phyloP scores from a whole-genome alignment of 2,113 vertebrate genomes.

The Speoplatyrhinus poulsoni region DNA sequence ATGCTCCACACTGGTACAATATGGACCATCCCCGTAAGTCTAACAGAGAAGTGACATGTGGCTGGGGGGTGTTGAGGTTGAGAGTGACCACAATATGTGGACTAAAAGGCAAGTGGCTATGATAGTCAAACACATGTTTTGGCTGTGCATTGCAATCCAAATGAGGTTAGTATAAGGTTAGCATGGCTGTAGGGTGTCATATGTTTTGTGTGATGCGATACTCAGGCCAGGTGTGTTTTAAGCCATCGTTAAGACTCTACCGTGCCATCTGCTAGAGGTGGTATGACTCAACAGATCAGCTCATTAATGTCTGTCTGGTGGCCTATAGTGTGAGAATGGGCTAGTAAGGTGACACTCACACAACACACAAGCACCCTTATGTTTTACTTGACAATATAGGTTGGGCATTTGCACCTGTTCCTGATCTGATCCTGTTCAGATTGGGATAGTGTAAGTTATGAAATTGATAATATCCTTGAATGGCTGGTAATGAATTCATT shows the following conservation, averaged over 20 bases:
- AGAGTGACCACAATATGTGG: constrained; percentile 15
- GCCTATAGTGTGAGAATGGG: constrained; percentile 50
- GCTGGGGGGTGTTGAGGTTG: constrained; percentile 8
- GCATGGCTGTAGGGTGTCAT: not conserved
- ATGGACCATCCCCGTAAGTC: constrained; percentile 7
- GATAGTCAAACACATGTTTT: not conserved
- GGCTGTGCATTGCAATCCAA: not conserved
- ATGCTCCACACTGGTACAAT: not conserved
- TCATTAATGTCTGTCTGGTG: constrained; percentile 31
- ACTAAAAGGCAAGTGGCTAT: not conserved
- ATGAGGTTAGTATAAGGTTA: no score
- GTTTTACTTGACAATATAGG: not conserved
- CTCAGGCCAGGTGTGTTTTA: constrained; percentile 32
- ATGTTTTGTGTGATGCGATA: constrained; percentile 14
- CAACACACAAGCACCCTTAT: constrained; percentile 14
- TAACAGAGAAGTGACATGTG: constrained; percentile 12
- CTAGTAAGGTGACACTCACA: not conserved
- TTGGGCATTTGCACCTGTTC: not conserved
- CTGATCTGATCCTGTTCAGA: no score
- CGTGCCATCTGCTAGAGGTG: constrained; percentile 63
- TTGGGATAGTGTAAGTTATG: no score
- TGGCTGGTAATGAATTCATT: no score
- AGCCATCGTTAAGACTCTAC: constrained; percentile 54
- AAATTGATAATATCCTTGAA: no score
- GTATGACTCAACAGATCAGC: constrained; percentile 43